Evolutionary conservation across 2,797 vertebrate genomes (phyloP).

Genomic region (Lerista edwardsae): DNA sequence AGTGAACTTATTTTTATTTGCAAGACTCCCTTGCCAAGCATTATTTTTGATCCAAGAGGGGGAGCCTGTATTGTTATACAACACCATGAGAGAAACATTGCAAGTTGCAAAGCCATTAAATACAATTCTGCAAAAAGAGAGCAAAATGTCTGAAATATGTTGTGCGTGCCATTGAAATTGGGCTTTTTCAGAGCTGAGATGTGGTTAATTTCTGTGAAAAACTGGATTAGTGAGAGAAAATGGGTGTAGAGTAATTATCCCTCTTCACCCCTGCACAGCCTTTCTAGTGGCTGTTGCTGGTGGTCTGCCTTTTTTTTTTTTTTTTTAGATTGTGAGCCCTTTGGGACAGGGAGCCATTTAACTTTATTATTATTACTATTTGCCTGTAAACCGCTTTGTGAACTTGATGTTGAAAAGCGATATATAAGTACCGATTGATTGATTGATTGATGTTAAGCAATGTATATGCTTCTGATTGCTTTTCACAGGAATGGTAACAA

Average conservation of each 20-base stretch:
- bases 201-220: background rate
- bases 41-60: background rate
- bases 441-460: background rate
- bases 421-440: too few species aligned
- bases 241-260: too few species aligned
- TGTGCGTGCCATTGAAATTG: background rate
- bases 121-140: background rate
- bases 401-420: too few species aligned
- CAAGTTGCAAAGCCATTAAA: background rate
- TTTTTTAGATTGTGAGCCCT: too few species aligned
- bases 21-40: background rate
- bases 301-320: too few species aligned
- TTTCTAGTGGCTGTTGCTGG: too few species aligned
- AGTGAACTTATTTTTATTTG: slow-evolving; percentile 9
- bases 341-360: too few species aligned
- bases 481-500: background rate
- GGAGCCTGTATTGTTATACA: background rate
- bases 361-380: too few species aligned
- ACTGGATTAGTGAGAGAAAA: background rate
- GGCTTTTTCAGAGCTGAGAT: background rate
- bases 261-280: too few species aligned
- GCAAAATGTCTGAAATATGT: background rate
- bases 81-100: background rate
- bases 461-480: background rate
- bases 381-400: too few species aligned